Evolutionary conservation across 2,113 vertebrate genomes (phyloP), one percentile per base, ranked within the genome.

Genomic region (Synchiropus splendidus): DNA sequence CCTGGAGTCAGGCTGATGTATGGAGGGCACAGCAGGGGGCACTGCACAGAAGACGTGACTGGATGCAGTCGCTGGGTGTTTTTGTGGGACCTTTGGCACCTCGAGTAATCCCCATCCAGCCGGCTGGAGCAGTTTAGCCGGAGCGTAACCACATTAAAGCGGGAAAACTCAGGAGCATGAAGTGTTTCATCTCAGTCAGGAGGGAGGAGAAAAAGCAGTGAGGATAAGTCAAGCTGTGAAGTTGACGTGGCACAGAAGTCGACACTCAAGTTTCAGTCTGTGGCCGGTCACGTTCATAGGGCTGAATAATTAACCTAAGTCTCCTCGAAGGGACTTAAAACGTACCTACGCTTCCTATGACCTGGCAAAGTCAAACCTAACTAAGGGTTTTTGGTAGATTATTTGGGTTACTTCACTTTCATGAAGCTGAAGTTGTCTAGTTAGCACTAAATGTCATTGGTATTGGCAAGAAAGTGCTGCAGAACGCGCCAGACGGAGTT

Each of bases 1-100:
- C 42, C 64, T 48, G 49, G 56, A 40, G 71, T 81, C 70, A 21
- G 69, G 62, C 54, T 43, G 42, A 31, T 46, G 36, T 38, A 51
- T 5, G 11, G 36, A 43, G 43, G 50, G n/a, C 14, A 12, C 27
- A n/a, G 34, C 36, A 27, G 2, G 48, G 32, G 51, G 57, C 16
- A 40, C 33, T 39, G 16, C n/a, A 15, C 12, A 35, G 14, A n/a
- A 31, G 1, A 31, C 32, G 34, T 41, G 30, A 10, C 14, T 34
- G 27, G 10, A 18, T 34, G 38, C 16, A 15, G 35, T 2, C 12
- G 16, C 21, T 8, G 31, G n/a, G 12, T 18, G 45, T 16, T 46
- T 50, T 31, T 14, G 21, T 8, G 4, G 21, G 21, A 8, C 21
- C 8, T 27, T 27, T 15, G 27, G 14, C 14, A 16, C 14, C 32